Conservation (phyloP, 1,140 invertebrate species). For the Caenorhabditis latens region DNA sequence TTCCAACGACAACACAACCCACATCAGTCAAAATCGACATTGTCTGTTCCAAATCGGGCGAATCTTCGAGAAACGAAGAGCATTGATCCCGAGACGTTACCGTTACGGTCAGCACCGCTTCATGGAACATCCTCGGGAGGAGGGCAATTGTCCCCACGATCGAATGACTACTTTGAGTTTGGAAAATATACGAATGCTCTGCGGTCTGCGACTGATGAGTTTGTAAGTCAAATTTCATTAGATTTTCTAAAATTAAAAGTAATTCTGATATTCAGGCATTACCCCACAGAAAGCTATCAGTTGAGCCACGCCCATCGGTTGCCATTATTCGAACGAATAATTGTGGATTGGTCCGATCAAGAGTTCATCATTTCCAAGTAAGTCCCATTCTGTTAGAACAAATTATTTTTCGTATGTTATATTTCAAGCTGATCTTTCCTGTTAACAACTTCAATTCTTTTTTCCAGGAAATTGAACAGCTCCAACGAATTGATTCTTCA, state of each 20-base stretch:
- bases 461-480: slow-evolving; percentile 37
- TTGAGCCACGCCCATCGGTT: slow-evolving; percentile 20
- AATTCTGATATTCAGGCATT: neutral
- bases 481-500: neutral
- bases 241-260: neutral
- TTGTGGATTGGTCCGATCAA: slow-evolving; percentile 10
- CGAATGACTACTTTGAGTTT: slow-evolving; percentile 6
- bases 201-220: neutral
- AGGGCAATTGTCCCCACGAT: neutral
- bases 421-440: neutral
- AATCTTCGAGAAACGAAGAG: slow-evolving; percentile 48
- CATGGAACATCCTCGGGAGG: neutral
- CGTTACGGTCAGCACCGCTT: neutral
- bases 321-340: slow-evolving; percentile 31
- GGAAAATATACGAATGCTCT: slow-evolving; percentile 20
- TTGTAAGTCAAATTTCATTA: neutral
- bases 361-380: slow-evolving; percentile 40
- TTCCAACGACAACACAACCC: neutral
- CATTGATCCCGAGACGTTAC: neutral
- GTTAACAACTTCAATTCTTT: neutral
- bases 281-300: neutral
- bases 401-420: too few species aligned
- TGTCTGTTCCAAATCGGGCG: neutral
- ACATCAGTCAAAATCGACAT: neutral
- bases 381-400: neutral